phyloP scores from a whole-genome alignment of 2,797 vertebrate genomes.

The Alcedo quadribrachys region DNA sequence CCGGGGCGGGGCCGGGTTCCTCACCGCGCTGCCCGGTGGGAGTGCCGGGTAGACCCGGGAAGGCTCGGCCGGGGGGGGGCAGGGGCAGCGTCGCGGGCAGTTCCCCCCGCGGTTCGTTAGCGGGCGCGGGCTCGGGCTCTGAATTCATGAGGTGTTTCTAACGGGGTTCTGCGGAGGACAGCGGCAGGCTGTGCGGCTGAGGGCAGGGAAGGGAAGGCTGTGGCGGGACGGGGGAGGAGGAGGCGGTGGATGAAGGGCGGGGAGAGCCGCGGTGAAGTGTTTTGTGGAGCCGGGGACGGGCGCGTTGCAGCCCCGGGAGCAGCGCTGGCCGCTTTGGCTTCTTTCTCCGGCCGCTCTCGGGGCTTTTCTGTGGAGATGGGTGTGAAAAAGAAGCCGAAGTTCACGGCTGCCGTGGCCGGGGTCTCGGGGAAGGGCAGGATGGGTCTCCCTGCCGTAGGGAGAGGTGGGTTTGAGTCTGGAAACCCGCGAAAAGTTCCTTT shows the following conservation, averaged over 20 bases:
- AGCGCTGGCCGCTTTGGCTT: accelerated
- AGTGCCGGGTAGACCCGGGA: too few species aligned
- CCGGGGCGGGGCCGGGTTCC: not conserved
- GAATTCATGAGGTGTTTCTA: too few species aligned
- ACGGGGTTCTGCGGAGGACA: not conserved
- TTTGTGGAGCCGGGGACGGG: accelerated
- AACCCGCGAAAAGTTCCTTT: accelerated
- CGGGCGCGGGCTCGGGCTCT: too few species aligned
- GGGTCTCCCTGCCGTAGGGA: not conserved
- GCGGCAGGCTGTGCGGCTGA: accelerated
- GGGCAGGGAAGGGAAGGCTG: not conserved
- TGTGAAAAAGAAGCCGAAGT: accelerated
- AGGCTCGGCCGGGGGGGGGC: not conserved
- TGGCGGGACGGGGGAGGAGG: not conserved
- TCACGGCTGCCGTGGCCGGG: accelerated
- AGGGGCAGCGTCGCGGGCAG: not conserved
- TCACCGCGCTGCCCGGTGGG: not conserved
- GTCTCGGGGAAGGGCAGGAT: accelerated
- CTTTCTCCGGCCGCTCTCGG: accelerated
- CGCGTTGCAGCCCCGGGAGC: not conserved
- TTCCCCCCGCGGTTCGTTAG: too few species aligned
- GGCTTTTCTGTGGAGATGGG: accelerated
- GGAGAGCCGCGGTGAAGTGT: accelerated
- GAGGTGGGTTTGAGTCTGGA: accelerated
- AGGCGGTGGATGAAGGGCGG: accelerated